Percentiles rank a stretch among this genome's conserved stretches.
phyloP scores from a whole-genome alignment of 2,888 invertebrate genomes.

The Idaea dimidiata region DNA sequence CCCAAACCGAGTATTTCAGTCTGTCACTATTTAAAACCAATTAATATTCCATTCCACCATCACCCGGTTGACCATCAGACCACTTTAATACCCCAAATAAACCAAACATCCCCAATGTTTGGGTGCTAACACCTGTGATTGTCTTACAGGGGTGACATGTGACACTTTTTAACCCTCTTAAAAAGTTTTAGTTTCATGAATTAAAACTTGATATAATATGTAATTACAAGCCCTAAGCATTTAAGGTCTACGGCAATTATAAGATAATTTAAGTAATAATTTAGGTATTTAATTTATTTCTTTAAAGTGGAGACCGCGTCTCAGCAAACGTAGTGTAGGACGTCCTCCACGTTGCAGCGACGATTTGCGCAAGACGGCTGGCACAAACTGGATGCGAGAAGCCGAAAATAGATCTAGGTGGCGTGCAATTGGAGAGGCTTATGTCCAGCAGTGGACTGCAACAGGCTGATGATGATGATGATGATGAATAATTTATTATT shows the following conservation, averaged over 20 bases:
- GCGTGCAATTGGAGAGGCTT: too few relatives aligned
- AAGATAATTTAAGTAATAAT: neutral
- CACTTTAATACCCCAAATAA: conserved; percentile 1
- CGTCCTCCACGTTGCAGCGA: too few relatives aligned
- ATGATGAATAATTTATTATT: too few relatives aligned
- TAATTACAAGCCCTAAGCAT: neutral
- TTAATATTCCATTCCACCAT: conserved; percentile 33
- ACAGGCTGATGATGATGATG: too few relatives aligned
- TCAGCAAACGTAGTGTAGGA: too few relatives aligned
- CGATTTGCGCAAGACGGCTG: too few relatives aligned
- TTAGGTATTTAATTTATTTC: too few relatives aligned
- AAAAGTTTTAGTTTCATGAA: neutral
- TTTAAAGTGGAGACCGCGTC: too few relatives aligned
- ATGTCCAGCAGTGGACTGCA: too few relatives aligned
- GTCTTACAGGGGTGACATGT: neutral
- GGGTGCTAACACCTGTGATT: neutral
- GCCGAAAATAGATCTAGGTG: too few relatives aligned
- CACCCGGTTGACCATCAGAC: conserved; percentile 2
- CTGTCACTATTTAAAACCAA: conserved; percentile 32
- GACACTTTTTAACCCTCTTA: neutral
- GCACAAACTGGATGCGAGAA: too few relatives aligned
- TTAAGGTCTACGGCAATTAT: neutral
- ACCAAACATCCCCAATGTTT: neutral
- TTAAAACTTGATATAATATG: neutral
- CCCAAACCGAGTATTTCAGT: neutral